A percentile compares a stretch with the other conserved stretches of the same genome.
Evolutionary conservation across 2,888 invertebrate genomes (phyloP).

Genomic region (Ellobium chinense): DNA sequence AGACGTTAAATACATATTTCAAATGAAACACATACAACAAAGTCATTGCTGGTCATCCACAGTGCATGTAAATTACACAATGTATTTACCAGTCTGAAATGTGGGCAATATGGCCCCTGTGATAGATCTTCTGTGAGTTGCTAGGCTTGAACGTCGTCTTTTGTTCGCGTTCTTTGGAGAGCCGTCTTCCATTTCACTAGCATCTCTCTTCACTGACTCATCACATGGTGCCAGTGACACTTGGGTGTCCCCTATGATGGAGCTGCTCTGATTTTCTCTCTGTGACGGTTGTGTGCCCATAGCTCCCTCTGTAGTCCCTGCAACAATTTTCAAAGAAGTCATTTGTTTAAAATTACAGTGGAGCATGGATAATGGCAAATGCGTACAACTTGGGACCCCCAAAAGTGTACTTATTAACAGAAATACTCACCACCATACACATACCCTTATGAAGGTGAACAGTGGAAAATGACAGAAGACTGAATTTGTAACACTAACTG

Average conservation of each 20-base stretch:
- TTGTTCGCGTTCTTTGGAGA: not conserved
- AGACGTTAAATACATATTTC: not conserved
- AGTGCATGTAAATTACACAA: too few species aligned
- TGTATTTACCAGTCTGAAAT: constrained; percentile 17
- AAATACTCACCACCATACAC: too few species aligned
- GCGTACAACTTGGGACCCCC: too few species aligned
- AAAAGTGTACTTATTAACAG: too few species aligned
- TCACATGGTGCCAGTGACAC: not conserved
- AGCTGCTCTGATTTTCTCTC: not conserved
- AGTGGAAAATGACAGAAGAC: too few species aligned
- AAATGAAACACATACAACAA: not conserved
- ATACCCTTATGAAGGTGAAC: too few species aligned
- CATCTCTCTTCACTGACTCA: constrained; percentile 5
- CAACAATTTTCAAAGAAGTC: not conserved
- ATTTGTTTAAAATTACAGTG: too few species aligned
- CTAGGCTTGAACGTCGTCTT: constrained; percentile 26
- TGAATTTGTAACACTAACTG: too few species aligned
- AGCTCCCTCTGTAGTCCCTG: not conserved
- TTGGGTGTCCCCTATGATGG: not conserved
- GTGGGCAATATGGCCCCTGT: not conserved
- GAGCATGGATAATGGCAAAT: too few species aligned
- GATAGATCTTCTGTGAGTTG: constrained; percentile 26
- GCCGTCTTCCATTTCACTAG: not conserved
- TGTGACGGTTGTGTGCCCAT: not conserved
- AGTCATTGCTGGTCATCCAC: too few species aligned